phyloP scores from a whole-genome alignment of 2,113 vertebrate species.

The Percopsis transmontana region DNA sequence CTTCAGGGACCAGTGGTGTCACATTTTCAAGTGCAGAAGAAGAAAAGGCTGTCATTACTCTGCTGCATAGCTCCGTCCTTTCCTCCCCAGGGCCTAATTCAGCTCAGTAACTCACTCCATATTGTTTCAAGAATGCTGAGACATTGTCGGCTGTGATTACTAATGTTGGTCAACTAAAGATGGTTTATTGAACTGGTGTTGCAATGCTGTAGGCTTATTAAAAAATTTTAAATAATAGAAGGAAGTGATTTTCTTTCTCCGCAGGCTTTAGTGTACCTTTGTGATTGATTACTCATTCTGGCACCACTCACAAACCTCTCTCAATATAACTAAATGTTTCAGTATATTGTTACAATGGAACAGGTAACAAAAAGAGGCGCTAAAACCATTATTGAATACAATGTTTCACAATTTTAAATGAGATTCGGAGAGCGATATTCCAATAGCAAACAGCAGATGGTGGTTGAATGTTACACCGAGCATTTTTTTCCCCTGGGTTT shows the following conservation, averaged over 20 bases:
- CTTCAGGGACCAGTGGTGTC: not conserved
- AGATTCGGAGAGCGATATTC: not conserved
- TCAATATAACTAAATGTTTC: too few relatives aligned
- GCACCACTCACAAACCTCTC: too few relatives aligned
- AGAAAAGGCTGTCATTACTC: not conserved
- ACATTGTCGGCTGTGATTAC: not conserved
- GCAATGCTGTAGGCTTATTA: not conserved
- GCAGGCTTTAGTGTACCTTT: too few relatives aligned
- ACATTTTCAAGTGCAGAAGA: not conserved
- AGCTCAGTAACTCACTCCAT: not conserved
- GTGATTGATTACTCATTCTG: too few relatives aligned
- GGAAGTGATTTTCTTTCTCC: not conserved
- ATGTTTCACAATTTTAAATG: too few relatives aligned
- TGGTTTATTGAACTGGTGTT: conserved; percentile 4
- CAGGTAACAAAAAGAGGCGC: too few relatives aligned
- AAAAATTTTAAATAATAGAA: not conserved
- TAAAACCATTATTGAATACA: too few relatives aligned
- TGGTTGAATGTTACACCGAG: conserved; percentile 38
- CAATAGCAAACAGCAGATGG: conserved; percentile 42
- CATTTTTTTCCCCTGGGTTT: conserved; percentile 22
- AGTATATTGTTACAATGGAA: too few relatives aligned
- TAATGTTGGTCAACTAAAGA: not conserved
- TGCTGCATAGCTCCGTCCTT: not conserved
- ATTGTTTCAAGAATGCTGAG: not conserved
- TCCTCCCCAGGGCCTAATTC: not conserved